Evolutionary conservation across 2,797 vertebrate species (phyloP).

Genomic region (Dendrocincla tyrannina): DNA sequence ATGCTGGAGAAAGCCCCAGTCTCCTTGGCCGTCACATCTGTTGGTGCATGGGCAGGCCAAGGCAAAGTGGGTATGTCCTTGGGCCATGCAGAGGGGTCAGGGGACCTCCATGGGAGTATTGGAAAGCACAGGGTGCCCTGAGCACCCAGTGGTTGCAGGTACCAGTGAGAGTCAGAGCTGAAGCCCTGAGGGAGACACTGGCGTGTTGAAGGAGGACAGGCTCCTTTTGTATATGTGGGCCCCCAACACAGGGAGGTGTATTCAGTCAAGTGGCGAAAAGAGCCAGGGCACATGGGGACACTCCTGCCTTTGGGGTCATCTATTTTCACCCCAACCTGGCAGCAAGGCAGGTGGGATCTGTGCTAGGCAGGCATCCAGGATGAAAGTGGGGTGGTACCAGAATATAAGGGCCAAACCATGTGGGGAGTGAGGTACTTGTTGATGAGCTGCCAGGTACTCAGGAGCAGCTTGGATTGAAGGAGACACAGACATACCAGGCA

Average conservation of each 20-base stretch:
- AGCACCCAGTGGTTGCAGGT: not conserved
- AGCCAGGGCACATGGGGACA: not conserved
- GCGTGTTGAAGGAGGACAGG: fast-evolving
- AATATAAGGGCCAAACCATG: not conserved
- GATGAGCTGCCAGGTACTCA: not conserved
- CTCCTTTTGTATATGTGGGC: not conserved
- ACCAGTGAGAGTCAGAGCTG: not conserved
- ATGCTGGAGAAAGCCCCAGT: not conserved
- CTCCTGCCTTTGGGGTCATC: not conserved
- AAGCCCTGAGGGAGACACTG: fast-evolving
- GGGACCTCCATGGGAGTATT: not conserved
- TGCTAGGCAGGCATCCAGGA: not conserved
- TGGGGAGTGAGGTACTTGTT: not conserved
- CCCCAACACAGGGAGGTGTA: not conserved
- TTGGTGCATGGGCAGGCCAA: too few relatives aligned
- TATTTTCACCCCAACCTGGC: not conserved
- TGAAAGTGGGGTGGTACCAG: not conserved
- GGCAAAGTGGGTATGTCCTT: not conserved
- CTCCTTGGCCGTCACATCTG: not conserved
- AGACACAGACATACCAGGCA: not conserved
- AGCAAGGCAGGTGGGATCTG: not conserved
- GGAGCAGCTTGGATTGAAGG: not conserved
- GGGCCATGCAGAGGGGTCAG: not conserved
- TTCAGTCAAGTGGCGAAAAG: not conserved
- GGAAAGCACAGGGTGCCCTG: not conserved